Base-by-base conservation (phyloP, 2,888 invertebrate genomes). In the Lepidochitona cinerea region DNA sequence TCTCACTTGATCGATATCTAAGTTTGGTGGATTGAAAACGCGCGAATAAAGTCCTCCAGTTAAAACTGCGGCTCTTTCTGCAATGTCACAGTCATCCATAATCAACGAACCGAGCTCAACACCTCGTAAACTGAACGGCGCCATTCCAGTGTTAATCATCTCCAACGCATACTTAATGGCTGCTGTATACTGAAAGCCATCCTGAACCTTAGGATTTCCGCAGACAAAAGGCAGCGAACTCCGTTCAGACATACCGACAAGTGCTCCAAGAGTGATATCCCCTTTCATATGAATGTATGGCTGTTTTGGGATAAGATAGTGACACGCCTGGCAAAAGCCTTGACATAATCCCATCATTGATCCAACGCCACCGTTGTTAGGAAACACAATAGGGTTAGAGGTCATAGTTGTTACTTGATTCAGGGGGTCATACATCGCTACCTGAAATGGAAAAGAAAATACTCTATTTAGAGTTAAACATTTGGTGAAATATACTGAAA, bases 31-130 rank as follows among this genome's bases (percentile, higher is more conserved):
- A 9, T 72, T 52, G 23, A 82, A 72, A 14, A 82, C 69, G 0
- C 85, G 84, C 9, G 87, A 81, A 70, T 87, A 87, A 4, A 85
- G 70, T 12, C 81, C 82, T 1, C 86, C 80, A 9, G 85, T 79
- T 1, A 87, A 73, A 29, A 84, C 84, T 41, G 79, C 75, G 0
- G 86, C 80, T 41, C 84, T 74, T 0, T 79, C 77, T 12, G 75
- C 72, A 59, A 83, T 83, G 72, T 79, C 78, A 69, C 88, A 88
- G 72, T 87, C 86, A 72, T 88, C 88, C 69, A 87, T 72, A 2
- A 81, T 75, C 6, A 89, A 35, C 0, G 80, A 83, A 7, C 88
- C 89, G 12, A 88, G 73, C 3, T 67, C 79, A 6, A 88, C 77
- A 66, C 79, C 76, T 64, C 79, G 81, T 68, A 87, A 72, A 23